Base-by-base conservation (phyloP, 2,888 invertebrate species). In the Aethes cnicana region DNA sequence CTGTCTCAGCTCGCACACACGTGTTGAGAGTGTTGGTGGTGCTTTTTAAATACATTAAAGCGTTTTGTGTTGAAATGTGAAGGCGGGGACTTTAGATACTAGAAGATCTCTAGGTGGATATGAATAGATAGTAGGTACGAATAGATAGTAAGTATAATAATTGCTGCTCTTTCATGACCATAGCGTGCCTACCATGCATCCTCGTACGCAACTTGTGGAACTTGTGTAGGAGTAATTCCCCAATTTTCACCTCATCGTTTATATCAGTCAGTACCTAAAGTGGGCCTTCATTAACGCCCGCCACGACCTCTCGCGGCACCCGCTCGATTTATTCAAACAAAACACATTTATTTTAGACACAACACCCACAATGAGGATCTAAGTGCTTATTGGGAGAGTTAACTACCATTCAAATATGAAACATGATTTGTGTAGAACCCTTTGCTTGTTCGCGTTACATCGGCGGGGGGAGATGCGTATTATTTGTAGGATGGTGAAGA, bases 241-340 rank as follows among this genome's bases (percentile, higher is more conserved):
- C 18, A 35, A n/a, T n/a, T 39, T 39, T 39, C 23, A 30, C 28
- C 35, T 37, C 37, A 55, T 48, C 44, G 55, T 55, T 55, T 46
- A 50, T 47, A 36, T 43, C 54, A 54, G 53, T 53, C 47, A 47
- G 48, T 52, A 54, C 56, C 54, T 59, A 65, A 68, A 62, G 62
- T 63, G 62, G 57, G 66, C 62, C 62, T 75, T 81, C 80, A 79
- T 84, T 79, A 83, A 77, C 80, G 78, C 78, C 69, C 67, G 60
- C 55, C 59, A 53, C 69, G 69, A 75, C 75, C 78, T 74, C 68
- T 62, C 57, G 61, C 65, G 58, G 61, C 68, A 63, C 66, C 64
- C 66, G 66, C 66, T 69, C 71, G 71, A 83, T 82, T 79, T 83
- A 80, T 84, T 72, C 75, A 83, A 84, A 84, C 78, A 83, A 80